Evolutionary conservation across 2,797 vertebrate genomes (phyloP).

Genomic region (Neomorphus geoffroyi): DNA sequence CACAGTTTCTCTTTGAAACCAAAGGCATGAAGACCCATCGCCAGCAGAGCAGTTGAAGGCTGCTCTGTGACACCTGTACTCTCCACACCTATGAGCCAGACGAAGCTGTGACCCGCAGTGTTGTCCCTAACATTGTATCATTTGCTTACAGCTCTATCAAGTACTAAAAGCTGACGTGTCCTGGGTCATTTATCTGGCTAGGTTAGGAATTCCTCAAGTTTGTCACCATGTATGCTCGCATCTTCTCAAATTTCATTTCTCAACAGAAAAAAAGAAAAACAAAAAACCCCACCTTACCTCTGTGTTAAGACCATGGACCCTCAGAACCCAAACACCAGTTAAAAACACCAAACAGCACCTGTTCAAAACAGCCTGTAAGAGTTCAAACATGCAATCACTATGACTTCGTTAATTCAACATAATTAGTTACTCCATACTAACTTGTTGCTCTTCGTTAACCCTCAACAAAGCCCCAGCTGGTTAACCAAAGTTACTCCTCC

Average conservation of each 20-base stretch:
- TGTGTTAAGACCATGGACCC: not conserved
- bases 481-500: slow-evolving; percentile 23
- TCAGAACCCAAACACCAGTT: not conserved
- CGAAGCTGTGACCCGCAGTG: not conserved
- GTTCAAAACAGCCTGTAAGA: not conserved
- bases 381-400: not conserved
- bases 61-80: not conserved
- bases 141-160: not conserved
- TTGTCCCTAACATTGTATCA: not conserved
- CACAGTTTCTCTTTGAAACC: not conserved
- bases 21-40: not conserved
- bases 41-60: not conserved
- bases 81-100: not conserved
- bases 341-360: not conserved
- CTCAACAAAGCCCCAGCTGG: not conserved
- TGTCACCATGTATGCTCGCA: not conserved
- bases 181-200: not conserved
- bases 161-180: not conserved
- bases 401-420: not conserved
- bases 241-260: not conserved
- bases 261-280: not conserved
- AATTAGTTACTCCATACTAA: slow-evolving; percentile 18
- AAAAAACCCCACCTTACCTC: not conserved
- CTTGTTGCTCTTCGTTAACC: slow-evolving; percentile 18
- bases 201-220: not conserved